These are phyloP conservation scores for Nymphalis c-album DNA, from an alignment of 2,888 invertebrate species.

Conservation along the genomic window DNA sequence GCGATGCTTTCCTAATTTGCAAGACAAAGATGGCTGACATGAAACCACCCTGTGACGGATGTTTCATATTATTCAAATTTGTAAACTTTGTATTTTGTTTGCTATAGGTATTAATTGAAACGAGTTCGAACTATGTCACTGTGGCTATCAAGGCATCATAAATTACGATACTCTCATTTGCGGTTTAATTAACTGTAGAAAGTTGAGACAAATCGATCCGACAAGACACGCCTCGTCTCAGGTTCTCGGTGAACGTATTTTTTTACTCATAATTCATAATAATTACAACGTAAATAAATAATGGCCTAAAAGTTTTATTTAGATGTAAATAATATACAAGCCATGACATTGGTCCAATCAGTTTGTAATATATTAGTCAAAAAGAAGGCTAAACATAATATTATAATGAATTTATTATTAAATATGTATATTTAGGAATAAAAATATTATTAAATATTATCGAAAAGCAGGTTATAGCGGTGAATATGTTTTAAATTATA, in stretches of 20 bases:
- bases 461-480: no score
- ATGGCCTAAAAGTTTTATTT: neutral
- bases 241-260: neutral
- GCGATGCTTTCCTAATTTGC: constrained; percentile 39
- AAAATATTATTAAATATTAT: no score
- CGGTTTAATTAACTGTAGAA: constrained; percentile 36
- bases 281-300: constrained; percentile 1
- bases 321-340: neutral
- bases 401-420: no score
- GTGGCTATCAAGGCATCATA: constrained; percentile 19
- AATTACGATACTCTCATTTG: constrained; percentile 33
- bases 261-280: constrained; percentile 3
- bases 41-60: constrained; percentile 56
- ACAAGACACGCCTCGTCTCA: constrained; percentile 7
- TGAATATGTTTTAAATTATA: no score
- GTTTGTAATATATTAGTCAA: no score
- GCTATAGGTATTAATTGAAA: constrained; percentile 44
- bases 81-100: constrained; percentile 39
- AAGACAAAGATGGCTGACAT: constrained; percentile 46
- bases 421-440: no score
- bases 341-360: neutral
- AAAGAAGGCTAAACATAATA: no score
- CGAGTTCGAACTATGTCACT: constrained; percentile 54
- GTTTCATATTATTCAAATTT: constrained; percentile 42
- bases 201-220: constrained; percentile 39